A percentile compares a stretch with the other conserved stretches of the same genome.
Evolutionary conservation across 2,888 invertebrate genomes (phyloP).

Genomic region (Tortrix viridana): DNA sequence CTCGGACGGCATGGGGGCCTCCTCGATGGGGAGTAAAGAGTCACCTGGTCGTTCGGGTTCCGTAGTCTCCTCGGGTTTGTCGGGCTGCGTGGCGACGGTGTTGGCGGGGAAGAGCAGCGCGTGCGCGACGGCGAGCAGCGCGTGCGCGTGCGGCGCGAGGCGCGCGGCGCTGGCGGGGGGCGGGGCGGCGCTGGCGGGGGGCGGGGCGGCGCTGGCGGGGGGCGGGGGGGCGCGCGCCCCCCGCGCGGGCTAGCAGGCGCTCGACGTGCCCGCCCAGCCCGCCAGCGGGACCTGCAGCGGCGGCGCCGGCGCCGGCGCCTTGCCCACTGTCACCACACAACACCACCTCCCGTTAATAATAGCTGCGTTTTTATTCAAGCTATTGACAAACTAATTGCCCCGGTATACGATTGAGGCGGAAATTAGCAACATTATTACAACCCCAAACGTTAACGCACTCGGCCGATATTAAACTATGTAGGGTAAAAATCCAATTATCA

Average conservation of each 20-base stretch:
- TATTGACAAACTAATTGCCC: not conserved
- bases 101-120: constrained; percentile 67
- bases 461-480: too few relatives aligned
- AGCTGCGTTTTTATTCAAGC: not conserved
- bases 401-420: too few relatives aligned
- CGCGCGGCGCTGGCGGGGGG: constrained; percentile 53
- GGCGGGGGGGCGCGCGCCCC: constrained; percentile 62
- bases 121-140: constrained; percentile 66
- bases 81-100: constrained; percentile 50
- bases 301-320: constrained; percentile 86
- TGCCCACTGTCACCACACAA: constrained; percentile 65
- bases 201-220: constrained; percentile 41
- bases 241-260: constrained; percentile 80
- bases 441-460: too few relatives aligned
- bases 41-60: not conserved
- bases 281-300: constrained; percentile 83
- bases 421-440: too few relatives aligned
- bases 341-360: constrained; percentile 26
- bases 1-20: constrained; percentile 57
- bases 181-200: constrained; percentile 40
- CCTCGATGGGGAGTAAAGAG: constrained; percentile 61
- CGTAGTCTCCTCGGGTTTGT: constrained; percentile 30
- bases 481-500: too few relatives aligned
- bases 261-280: constrained; percentile 83
- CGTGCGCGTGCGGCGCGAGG: constrained; percentile 62